Evolutionary conservation across 2,888 invertebrate genomes (phyloP), one percentile per base, ranked within the genome.

Genomic region (Acronicta alni): DNA sequence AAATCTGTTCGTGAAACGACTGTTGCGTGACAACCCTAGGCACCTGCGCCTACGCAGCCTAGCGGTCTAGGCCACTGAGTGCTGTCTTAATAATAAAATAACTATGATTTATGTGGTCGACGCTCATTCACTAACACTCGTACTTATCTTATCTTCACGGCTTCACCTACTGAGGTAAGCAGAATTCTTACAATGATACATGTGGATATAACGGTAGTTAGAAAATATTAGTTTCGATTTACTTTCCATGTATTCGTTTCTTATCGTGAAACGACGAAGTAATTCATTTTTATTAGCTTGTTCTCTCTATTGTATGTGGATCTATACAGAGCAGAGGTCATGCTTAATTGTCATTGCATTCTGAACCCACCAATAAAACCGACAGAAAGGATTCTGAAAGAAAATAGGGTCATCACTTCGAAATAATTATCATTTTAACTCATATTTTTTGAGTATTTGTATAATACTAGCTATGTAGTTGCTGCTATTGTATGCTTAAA

Each of bases 51-150:
- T 54, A 76, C 76, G 67, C 77, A 61, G 35, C 4, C 43, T 45
- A 61, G 51, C 65, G 63, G 72, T 64, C 76, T 77, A 75, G 78
- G 72, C 65, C 57, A 65, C 58, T 44, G 62, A 72, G 57, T 59
- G 61, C 52, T 56, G 69, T 74, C 70, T 68, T 66, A 66, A 77
- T 73, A 72, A 65, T 61, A 72, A 77, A 77, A 76, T 76, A 75
- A 71, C 76, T 77, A 77, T 75, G 76, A 77, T 77, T 72, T 62
- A 77, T 68, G 58, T 61, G 41, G 53, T 55, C 52, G 45, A 53
- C 67, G 70, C 42, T 71, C 67, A 67, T 71, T 72, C 68, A 67
- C 42, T 17, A 47, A 43, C 68, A 59, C 47, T 45, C 44, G n/a
- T 15, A 18, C 39, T 71, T 68, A 71, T 68, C 71, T 71, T 63